Base-by-base conservation (phyloP, 2,888 invertebrate species). In the Chironomus riparius region DNA sequence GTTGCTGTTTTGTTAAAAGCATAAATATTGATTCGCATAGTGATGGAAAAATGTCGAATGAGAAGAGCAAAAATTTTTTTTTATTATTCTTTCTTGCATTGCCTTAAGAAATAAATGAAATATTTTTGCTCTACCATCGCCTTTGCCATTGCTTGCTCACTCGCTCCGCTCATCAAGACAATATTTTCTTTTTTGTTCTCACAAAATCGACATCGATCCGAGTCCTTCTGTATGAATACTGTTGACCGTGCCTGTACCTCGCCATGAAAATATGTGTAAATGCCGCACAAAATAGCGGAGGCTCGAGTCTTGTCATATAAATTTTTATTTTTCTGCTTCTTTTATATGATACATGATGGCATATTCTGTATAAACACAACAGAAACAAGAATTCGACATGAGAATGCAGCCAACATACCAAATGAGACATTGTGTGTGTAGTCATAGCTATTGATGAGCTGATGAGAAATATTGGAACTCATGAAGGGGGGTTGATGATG, bases 371-470 rank as follows among this genome's bases (percentile, higher is more conserved):
- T 24, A 65, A 65, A 65, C 21, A 65, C 22, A 21, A 65, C 24
- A 65, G 22, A 47, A 70, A 70, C 18, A 70, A 47, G 48, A 70
- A 28, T 47, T 28, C 21, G 47, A 70, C 38, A 50, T 21, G 38
- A 72, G 72, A 72, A 72, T 61, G 72, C 62, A 72, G 38, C 47
- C 62, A 62, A 62, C 72, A 72, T 72, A 62, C 61, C 72, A 61
- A 28, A 28, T 21, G 24, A 65, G 12, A 38, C 38, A 10, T 38
- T 38, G 38, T 38, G 38, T 38, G 38, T 38, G 38, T 38, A 10
- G 3, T 38, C 38, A 10, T 38, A 38, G 7, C 38, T 38, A 38
- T 38, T 38, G 38, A 10, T 1, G 38, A 38, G n/a, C 38, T 38
- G 38, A 38, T 38, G 38, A 38, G 38, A 38, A 38, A 38, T 38